These are phyloP conservation scores for Poecilia picta DNA, from an alignment of 2,797 vertebrate species.

Conservation along the genomic window DNA sequence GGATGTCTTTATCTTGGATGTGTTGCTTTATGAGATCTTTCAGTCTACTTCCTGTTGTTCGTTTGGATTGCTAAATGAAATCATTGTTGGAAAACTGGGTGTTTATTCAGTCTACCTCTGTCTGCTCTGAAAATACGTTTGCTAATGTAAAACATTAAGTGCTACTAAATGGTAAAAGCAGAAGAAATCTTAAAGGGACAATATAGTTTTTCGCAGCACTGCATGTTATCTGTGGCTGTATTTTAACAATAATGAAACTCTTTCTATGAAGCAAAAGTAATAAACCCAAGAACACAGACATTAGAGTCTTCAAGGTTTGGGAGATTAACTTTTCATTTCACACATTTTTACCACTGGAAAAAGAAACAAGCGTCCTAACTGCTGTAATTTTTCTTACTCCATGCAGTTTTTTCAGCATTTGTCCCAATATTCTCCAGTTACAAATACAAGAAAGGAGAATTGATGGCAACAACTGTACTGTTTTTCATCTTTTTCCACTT, in stretches of 20 bases:
- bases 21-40: background rate
- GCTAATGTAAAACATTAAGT: background rate
- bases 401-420: background rate
- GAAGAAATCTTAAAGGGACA: background rate
- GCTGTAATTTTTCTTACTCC: background rate
- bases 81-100: background rate
- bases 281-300: background rate
- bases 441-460: constrained; percentile 14
- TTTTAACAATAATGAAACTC: background rate
- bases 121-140: background rate
- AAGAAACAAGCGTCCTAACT: background rate
- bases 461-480: background rate
- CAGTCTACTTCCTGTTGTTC: background rate
- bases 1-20: background rate
- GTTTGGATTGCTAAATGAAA: background rate
- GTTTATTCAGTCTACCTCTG: background rate
- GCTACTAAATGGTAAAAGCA: background rate
- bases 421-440: background rate
- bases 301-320: background rate
- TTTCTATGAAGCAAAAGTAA: background rate
- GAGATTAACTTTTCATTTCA: background rate
- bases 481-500: background rate
- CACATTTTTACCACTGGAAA: background rate
- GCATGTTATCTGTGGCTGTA: background rate
- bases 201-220: background rate